These are phyloP conservation scores for Porites divaricata DNA, from an alignment of 92 coral and sea anemone species.

Conservation along the genomic window DNA sequence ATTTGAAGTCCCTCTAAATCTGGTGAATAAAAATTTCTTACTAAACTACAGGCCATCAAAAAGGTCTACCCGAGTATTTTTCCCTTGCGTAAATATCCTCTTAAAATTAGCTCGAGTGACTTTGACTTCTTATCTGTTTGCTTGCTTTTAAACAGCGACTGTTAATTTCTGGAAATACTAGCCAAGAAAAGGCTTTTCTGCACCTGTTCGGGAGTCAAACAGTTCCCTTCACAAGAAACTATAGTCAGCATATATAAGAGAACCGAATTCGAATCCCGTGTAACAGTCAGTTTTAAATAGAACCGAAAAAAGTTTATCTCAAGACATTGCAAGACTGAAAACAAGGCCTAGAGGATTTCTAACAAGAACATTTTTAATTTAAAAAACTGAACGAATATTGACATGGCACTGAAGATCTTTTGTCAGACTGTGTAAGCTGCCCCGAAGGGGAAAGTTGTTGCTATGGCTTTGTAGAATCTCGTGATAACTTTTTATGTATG, in stretches of 20 bases:
- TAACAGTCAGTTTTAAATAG: background rate
- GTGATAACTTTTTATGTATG: no score
- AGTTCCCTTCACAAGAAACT: background rate
- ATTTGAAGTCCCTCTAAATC: no score
- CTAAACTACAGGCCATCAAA: no score
- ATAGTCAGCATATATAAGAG: background rate
- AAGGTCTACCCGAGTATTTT: no score
- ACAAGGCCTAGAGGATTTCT: background rate
- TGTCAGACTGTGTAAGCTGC: background rate
- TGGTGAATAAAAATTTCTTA: no score
- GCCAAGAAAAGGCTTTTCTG: background rate
- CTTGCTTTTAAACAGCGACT: background rate
- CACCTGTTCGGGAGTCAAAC: background rate
- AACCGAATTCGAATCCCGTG: background rate
- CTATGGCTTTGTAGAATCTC: no score
- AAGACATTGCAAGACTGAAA: background rate
- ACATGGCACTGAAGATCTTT: background rate
- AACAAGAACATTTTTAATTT: background rate
- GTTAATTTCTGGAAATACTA: slow-evolving; percentile 18
- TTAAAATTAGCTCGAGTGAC: background rate
- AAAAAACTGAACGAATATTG: background rate
- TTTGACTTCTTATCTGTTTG: background rate
- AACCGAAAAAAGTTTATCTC: background rate
- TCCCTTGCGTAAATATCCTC: background rate
- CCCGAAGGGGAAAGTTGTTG: background rate